A percentile compares a stretch with the other conserved stretches of the same genome.
phyloP scores from a whole-genome alignment of 1,140 invertebrate species.

The Drosophila bifasciata region DNA sequence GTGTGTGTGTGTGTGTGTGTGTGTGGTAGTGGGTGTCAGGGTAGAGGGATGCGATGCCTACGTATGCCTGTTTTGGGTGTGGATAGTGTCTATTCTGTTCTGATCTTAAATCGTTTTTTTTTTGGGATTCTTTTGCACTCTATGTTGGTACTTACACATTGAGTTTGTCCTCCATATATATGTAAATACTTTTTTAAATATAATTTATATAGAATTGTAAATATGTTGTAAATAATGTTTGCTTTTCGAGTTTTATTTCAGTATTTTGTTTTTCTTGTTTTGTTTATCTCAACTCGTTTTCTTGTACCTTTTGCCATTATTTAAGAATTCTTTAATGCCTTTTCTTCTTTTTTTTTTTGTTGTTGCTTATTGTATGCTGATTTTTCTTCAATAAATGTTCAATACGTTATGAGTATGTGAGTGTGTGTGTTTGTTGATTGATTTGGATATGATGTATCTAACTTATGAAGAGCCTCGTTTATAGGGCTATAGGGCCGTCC shows the following conservation, averaged over 20 bases:
- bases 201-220: conserved; percentile 66
- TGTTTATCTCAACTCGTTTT: conserved; percentile 51
- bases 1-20: conserved; percentile 7
- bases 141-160: conserved; percentile 41
- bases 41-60: conserved; percentile 25
- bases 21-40: too few relatives aligned
- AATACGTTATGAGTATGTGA: conserved; percentile 44
- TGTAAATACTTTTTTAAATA: conserved; percentile 63
- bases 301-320: conserved; percentile 62
- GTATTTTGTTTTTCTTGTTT: conserved; percentile 49
- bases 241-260: conserved; percentile 44
- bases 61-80: conserved; percentile 22
- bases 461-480: conserved; percentile 31
- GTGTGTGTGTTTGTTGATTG: conserved; percentile 21
- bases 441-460: conserved; percentile 9
- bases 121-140: conserved; percentile 35
- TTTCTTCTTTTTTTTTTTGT: too few relatives aligned
- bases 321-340: conserved; percentile 36
- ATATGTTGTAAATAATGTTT: conserved; percentile 67
- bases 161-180: conserved; percentile 45
- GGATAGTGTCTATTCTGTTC: conserved; percentile 14
- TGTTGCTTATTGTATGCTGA: conserved; percentile 38
- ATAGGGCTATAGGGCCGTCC: conserved; percentile 5
- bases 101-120: conserved; percentile 10
- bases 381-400: conserved; percentile 25